These are phyloP conservation scores for Allacma fusca DNA, from an alignment of 2,888 invertebrate genomes.

Conservation along the genomic window DNA sequence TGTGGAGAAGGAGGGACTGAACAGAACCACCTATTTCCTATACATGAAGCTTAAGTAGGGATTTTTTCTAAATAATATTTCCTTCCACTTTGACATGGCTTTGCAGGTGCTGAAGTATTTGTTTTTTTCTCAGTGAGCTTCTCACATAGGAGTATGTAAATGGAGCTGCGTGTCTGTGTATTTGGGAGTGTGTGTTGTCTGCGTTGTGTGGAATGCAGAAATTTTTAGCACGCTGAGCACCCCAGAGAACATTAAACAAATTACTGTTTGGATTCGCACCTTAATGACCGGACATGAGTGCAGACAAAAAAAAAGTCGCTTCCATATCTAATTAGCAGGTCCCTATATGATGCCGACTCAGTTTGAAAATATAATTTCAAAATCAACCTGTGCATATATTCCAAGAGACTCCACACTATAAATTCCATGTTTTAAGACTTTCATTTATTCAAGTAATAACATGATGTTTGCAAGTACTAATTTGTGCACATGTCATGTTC, in stretches of 20 bases:
- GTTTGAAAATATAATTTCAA: conserved; percentile 1
- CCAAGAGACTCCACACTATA: background rate
- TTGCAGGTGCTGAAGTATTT: background rate
- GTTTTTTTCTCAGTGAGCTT: background rate
- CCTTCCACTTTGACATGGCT: too few relatives aligned
- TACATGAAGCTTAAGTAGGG: background rate
- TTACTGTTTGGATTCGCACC: conserved; percentile 46
- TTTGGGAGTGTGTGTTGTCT: background rate
- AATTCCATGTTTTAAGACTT: conserved; percentile 5
- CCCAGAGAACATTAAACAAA: conserved; percentile 24
- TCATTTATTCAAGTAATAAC: conserved; percentile 17
- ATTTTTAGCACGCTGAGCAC: conserved; percentile 14
- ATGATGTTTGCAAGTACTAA: conserved; percentile 23
- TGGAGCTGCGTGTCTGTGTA: background rate
- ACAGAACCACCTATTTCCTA: conserved; percentile 12
- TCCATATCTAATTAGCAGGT: conserved; percentile 32
- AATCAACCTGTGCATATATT: background rate
- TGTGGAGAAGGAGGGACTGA: background rate
- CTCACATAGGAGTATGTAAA: too few relatives aligned
- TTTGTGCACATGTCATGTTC: conserved; percentile 39
- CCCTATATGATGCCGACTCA: too few relatives aligned
- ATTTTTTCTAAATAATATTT: too few relatives aligned
- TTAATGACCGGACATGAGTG: conserved; percentile 46
- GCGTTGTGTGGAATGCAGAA: background rate
- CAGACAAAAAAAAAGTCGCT: conserved; percentile 26